Conservation (phyloP, 2,113 vertebrate species). For the Serilophus lunatus region DNA sequence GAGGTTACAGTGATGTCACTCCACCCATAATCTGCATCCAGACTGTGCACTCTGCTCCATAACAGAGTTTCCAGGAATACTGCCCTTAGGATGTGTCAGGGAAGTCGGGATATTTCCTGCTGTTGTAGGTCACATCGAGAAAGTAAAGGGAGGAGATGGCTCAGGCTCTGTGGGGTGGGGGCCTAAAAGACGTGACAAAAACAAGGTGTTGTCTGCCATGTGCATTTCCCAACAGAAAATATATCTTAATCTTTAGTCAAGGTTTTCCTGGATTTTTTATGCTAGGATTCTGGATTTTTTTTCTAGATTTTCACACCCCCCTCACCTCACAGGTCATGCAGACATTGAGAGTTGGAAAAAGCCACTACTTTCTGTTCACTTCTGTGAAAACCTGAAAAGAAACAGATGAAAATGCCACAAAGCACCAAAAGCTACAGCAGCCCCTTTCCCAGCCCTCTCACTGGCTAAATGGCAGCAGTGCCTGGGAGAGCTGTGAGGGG, state of each 20-base stretch:
- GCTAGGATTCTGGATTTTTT: background rate
- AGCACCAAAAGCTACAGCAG: background rate
- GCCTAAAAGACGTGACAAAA: too few relatives aligned
- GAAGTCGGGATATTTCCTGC: background rate
- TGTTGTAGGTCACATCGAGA: background rate
- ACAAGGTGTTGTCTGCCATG: background rate
- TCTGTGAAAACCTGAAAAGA: background rate
- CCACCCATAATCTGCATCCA: background rate
- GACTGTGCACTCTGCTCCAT: accelerated
- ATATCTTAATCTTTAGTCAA: background rate
- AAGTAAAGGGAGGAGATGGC: background rate
- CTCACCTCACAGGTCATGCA: background rate
- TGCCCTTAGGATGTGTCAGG: accelerated
- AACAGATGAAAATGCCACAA: background rate
- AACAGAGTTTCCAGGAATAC: background rate
- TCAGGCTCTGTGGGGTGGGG: background rate
- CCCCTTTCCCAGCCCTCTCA: accelerated
- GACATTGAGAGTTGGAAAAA: background rate
- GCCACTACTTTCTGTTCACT: background rate
- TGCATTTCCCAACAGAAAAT: background rate
- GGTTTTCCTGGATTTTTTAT: background rate
- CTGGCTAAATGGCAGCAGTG: background rate
- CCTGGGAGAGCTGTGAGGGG: background rate
- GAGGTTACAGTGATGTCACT: accelerated
- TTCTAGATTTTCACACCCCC: background rate